These are phyloP conservation scores for Globicephala melas DNA, from an alignment of 2,113 vertebrate species.

Conservation along the genomic window DNA sequence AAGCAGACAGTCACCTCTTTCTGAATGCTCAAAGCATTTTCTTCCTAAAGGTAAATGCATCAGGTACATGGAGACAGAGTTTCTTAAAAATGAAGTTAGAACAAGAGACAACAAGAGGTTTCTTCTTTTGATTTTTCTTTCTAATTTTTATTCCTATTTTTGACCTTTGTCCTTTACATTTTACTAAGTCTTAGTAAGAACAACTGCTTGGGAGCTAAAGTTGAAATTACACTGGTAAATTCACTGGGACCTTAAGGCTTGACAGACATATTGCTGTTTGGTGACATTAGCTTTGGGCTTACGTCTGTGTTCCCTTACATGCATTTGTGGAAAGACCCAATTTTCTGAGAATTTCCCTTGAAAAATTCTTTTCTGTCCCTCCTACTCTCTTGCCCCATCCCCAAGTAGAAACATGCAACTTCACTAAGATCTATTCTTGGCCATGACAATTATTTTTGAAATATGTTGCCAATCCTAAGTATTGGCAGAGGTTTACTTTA, in stretches of 20 bases:
- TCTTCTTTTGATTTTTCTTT: slow-evolving; percentile 46
- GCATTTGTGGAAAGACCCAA: neutral
- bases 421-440: neutral
- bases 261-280: slow-evolving; percentile 1
- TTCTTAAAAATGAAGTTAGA: slow-evolving; percentile 1
- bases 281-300: slow-evolving; percentile 54
- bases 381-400: neutral
- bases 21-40: neutral
- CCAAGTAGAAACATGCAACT: neutral
- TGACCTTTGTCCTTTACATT: slow-evolving; percentile 15
- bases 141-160: neutral
- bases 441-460: neutral
- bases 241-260: neutral
- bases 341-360: neutral
- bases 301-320: neutral
- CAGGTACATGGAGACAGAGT: neutral
- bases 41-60: neutral
- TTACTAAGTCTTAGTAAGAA: neutral
- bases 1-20: neutral
- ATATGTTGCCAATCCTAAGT: neutral
- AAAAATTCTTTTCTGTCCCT: neutral
- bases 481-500: neutral
- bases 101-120: neutral
- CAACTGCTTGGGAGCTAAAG: neutral
- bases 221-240: slow-evolving; percentile 1